Percentiles rank a stretch among this genome's conserved stretches.
Conservation (phyloP, 2,113 vertebrate species). For the Bucco capensis region DNA sequence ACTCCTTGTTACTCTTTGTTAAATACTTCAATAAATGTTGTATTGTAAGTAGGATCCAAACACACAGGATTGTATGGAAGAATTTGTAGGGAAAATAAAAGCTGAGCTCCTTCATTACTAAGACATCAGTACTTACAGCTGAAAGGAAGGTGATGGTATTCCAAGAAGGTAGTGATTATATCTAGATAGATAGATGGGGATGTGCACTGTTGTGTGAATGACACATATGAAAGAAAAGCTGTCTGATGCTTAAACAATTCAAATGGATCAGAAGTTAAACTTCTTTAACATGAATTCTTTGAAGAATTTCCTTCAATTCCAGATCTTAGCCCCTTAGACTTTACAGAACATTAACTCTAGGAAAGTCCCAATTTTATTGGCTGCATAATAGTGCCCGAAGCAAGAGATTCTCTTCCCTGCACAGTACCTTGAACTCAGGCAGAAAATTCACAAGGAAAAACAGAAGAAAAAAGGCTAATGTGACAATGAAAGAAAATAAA, state of each 20-base stretch:
- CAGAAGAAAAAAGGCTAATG: background rate
- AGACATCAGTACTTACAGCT: background rate
- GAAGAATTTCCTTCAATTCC: slow-evolving; percentile 25
- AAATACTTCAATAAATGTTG: background rate
- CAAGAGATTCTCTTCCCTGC: background rate
- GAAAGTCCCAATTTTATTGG: slow-evolving; percentile 29
- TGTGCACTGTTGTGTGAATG: slow-evolving; percentile 25
- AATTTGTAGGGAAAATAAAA: background rate
- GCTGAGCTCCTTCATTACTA: background rate
- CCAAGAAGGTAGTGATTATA: background rate
- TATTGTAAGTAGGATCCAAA: background rate
- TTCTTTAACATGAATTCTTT: slow-evolving; percentile 14
- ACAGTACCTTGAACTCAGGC: background rate
- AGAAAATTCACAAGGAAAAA: slow-evolving; percentile 1
- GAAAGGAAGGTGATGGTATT: background rate
- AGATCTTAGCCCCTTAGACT: slow-evolving; percentile 39
- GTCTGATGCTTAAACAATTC: slow-evolving; percentile 11
- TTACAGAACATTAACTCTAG: slow-evolving; percentile 15
- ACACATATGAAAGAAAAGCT: slow-evolving; percentile 8
- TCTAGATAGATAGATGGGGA: background rate
- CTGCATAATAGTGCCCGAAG: background rate
- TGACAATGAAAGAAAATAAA: background rate
- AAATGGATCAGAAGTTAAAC: slow-evolving; percentile 15
- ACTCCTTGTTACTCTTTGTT: background rate
- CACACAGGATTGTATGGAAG: background rate